Evolutionary conservation across 2,888 invertebrate species (phyloP).

Genomic region (Aproaerema taeniolella): DNA sequence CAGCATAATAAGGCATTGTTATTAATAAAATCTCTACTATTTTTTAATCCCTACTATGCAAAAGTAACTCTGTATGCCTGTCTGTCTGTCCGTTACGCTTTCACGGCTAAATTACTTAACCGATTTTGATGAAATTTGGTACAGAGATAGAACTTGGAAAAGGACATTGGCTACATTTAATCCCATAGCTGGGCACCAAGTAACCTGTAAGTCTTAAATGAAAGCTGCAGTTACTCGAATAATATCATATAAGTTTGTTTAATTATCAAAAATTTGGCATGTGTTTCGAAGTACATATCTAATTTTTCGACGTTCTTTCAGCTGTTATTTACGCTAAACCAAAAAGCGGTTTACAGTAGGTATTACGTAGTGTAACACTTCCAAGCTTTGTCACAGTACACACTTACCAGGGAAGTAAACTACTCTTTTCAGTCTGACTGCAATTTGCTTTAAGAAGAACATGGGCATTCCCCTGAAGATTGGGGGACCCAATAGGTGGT

Average conservation of each 20-base stretch:
- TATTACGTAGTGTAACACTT: not conserved
- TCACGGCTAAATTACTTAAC: too few species aligned
- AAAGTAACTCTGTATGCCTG: too few species aligned
- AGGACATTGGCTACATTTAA: too few species aligned
- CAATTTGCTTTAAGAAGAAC: constrained; percentile 53
- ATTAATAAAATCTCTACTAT: not conserved
- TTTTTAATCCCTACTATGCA: not conserved
- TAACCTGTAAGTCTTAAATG: too few species aligned
- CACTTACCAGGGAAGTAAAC: constrained; percentile 52
- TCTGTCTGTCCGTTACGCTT: too few species aligned
- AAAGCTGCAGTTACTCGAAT: not conserved
- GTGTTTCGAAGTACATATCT: not conserved
- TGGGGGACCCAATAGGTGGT: constrained; percentile 43
- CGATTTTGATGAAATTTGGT: too few species aligned
- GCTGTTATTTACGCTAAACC: not conserved
- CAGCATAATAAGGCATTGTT: too few species aligned
- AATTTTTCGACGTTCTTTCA: not conserved
- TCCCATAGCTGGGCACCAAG: too few species aligned
- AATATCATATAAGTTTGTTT: not conserved
- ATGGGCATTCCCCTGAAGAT: constrained; percentile 42
- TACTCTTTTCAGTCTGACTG: constrained; percentile 39
- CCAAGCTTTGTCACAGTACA: not conserved
- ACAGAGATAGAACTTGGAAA: too few species aligned
- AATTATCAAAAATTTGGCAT: not conserved
- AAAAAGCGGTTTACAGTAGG: not conserved